A percentile compares a stretch with the other conserved stretches of the same genome.
Conservation (phyloP, 92 coral and sea anemone species). For the Umimayanthus chanpuru region DNA sequence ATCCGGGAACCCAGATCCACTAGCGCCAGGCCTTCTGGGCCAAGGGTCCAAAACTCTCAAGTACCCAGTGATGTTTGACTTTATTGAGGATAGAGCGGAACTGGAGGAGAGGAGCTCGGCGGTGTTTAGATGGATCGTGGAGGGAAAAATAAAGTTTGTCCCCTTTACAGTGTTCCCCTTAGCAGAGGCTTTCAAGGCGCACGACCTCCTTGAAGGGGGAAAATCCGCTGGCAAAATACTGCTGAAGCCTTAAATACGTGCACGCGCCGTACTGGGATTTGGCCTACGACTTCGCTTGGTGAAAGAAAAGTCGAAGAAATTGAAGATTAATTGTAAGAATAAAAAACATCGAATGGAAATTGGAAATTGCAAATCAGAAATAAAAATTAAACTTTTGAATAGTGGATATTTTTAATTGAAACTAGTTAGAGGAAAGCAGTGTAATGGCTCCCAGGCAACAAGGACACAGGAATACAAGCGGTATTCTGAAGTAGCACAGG, state of each 20-base stretch:
- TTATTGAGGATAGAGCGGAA: conserved; percentile 40
- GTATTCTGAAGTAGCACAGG: too few relatives aligned
- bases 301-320: neutral
- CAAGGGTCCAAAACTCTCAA: conserved; percentile 36
- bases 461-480: too few relatives aligned
- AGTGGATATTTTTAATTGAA: too few relatives aligned
- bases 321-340: neutral
- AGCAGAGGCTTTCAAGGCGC: conserved; percentile 50
- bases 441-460: too few relatives aligned
- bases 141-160: conserved; percentile 52
- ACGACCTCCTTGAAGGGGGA: conserved; percentile 49
- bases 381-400: neutral
- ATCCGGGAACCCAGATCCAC: conserved; percentile 57
- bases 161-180: conserved; percentile 45
- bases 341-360: neutral
- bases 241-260: conserved; percentile 40
- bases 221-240: conserved; percentile 52
- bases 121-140: conserved; percentile 43
- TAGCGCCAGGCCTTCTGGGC: conserved; percentile 27
- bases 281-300: neutral
- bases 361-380: neutral
- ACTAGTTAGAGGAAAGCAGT: too few relatives aligned
- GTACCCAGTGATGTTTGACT: conserved; percentile 32
- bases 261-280: neutral
- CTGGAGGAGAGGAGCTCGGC: conserved; percentile 27